These are phyloP conservation scores for Chelon labrosus DNA, from an alignment of 2,797 vertebrate genomes.

Conservation along the genomic window DNA sequence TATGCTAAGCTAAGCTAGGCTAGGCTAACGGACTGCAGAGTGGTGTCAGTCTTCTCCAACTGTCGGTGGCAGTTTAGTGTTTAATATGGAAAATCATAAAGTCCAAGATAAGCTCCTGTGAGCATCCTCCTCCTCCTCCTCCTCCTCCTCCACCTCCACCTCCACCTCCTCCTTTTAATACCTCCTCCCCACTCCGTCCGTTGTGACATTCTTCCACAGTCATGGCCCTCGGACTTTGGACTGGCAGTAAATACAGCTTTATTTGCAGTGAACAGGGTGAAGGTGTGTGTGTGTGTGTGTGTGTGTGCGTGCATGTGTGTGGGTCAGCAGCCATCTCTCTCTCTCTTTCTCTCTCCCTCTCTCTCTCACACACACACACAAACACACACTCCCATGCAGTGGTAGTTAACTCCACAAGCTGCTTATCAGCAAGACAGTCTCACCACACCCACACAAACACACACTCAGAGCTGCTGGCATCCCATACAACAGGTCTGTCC, in stretches of 20 bases:
- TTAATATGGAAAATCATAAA: constrained; percentile 24
- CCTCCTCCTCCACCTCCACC: constrained; percentile 45
- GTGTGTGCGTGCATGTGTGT: constrained; percentile 1
- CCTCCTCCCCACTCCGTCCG: constrained; percentile 56
- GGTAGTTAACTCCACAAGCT: constrained; percentile 73
- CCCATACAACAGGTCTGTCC: constrained; percentile 70
- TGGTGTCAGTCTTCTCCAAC: too few species aligned
- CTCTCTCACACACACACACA: background rate
- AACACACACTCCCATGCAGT: constrained; percentile 39
- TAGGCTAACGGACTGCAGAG: background rate
- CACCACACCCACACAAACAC: constrained; percentile 62
- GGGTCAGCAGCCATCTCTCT: too few species aligned
- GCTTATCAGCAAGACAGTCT: constrained; percentile 75
- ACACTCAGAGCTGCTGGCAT: constrained; percentile 61
- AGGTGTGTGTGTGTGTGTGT: constrained; percentile 31
- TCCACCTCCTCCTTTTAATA: constrained; percentile 4
- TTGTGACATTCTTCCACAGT: constrained; percentile 85
- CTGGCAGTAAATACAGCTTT: constrained; percentile 85
- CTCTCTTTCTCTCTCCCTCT: too few species aligned
- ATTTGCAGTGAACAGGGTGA: constrained; percentile 77
- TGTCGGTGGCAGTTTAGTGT: constrained; percentile 4
- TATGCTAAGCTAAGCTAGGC: background rate
- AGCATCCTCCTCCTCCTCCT: constrained; percentile 54
- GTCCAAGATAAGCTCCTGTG: constrained; percentile 26
- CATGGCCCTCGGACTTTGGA: constrained; percentile 81